Evolutionary conservation across 2,113 vertebrate species (phyloP).

Genomic region (Oryzias melastigma): DNA sequence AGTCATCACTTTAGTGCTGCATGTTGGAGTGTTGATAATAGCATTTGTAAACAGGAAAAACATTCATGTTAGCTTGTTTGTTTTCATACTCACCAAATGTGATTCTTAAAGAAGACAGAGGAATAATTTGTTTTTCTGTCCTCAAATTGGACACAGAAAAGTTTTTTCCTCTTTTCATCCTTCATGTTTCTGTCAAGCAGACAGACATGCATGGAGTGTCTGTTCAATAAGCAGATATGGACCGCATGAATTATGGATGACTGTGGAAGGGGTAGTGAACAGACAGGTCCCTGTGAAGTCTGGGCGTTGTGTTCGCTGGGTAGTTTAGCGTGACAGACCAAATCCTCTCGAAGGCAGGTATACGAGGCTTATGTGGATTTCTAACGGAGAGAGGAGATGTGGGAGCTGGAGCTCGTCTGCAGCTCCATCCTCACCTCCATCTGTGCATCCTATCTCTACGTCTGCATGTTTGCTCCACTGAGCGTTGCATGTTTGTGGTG

Average conservation of each 20-base stretch:
- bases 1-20: too few relatives aligned
- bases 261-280: conserved; percentile 12
- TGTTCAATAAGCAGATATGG: conserved; percentile 11
- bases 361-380: conserved; percentile 44
- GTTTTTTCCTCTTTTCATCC: conserved; percentile 29
- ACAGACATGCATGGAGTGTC: conserved; percentile 6
- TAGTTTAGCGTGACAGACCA: conserved; percentile 45
- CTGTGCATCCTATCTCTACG: conserved; percentile 6
- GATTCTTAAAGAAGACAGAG: not conserved
- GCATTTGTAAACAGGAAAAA: too few relatives aligned
- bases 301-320: conserved; percentile 14
- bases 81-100: too few relatives aligned
- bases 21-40: too few relatives aligned
- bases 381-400: conserved; percentile 31
- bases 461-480: conserved; percentile 14
- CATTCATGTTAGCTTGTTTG: too few relatives aligned
- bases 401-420: conserved; percentile 34
- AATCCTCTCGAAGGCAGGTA: conserved; percentile 56
- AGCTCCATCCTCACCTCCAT: conserved; percentile 19
- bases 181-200: conserved; percentile 22
- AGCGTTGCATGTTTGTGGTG: not conserved
- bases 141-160: conserved; percentile 1
- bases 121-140: not conserved
- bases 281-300: conserved; percentile 17
- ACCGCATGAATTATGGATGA: conserved; percentile 54